Conservation (phyloP, 2,113 vertebrate genomes). For the Corythaeola cristata region DNA sequence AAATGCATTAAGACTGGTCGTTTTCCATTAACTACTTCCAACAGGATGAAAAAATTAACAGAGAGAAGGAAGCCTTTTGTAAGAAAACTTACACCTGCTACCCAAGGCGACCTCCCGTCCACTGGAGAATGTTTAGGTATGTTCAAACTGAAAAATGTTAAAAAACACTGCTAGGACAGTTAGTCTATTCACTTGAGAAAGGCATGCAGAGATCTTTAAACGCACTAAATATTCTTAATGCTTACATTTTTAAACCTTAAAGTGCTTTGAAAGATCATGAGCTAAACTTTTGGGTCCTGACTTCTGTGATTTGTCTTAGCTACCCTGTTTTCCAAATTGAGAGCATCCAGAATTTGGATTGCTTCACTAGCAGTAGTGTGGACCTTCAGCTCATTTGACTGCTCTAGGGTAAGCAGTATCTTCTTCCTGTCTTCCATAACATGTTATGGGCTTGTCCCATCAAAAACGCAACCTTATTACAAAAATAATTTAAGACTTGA, state of each 20-base stretch:
- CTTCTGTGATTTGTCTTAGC: neutral
- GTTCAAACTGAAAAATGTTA: neutral
- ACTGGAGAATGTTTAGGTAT: neutral
- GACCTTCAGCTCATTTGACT: neutral
- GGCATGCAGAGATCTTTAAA: neutral
- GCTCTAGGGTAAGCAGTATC: neutral
- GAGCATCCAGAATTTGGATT: neutral
- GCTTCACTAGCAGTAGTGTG: neutral
- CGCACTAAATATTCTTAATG: neutral
- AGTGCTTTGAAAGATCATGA: neutral
- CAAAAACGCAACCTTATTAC: neutral
- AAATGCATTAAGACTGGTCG: neutral
- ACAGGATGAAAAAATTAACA: neutral
- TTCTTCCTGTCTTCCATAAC: neutral
- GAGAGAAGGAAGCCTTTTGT: neutral
- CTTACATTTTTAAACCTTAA: neutral
- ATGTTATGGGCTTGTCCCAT: neutral
- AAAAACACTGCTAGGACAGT: neutral
- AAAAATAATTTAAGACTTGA: neutral
- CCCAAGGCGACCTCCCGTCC: neutral
- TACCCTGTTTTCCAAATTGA: neutral
- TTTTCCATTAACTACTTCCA: slow-evolving; percentile 7
- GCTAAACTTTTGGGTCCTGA: neutral
- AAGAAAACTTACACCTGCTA: neutral
- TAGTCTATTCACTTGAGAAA: neutral